Evolutionary conservation across 2,113 vertebrate genomes (phyloP).

Genomic region (Piprites chloris): DNA sequence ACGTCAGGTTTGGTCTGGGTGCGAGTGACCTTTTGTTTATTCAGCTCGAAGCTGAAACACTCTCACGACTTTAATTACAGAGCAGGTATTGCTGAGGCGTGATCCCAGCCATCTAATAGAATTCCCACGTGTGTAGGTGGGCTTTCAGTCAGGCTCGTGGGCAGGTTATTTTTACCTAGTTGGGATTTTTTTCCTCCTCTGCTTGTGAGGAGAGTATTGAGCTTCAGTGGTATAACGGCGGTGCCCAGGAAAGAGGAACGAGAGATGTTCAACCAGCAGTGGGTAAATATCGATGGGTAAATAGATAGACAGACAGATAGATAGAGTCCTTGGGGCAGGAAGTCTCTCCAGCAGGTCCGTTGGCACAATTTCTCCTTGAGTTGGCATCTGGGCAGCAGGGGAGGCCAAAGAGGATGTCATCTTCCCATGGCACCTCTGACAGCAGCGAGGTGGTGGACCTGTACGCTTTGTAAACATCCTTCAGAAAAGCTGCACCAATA

Average conservation of each 20-base stretch:
- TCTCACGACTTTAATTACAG: not conserved
- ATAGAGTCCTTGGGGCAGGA: not conserved
- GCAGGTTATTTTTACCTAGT: not conserved
- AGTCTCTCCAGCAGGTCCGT: not conserved
- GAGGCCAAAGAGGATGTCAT: not conserved
- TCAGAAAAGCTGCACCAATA: not conserved
- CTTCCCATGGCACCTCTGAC: not conserved
- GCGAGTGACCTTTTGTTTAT: not conserved
- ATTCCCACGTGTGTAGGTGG: not conserved
- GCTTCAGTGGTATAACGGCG: not conserved
- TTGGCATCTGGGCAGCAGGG: not conserved
- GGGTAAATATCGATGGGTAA: not conserved
- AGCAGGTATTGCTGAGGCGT: not conserved
- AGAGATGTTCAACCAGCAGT: not conserved
- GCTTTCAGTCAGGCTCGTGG: not conserved
- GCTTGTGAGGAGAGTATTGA: not conserved
- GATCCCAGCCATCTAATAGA: not conserved
- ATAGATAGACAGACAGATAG: too few species aligned
- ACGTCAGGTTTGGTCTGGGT: not conserved
- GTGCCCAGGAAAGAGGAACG: not conserved
- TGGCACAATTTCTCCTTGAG: not conserved
- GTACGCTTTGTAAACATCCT: not conserved
- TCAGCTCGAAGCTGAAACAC: not conserved
- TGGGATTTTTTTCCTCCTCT: not conserved
- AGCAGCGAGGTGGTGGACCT: not conserved